phyloP scores from a whole-genome alignment of 2,113 vertebrate species.

The Myanophis thanlyinensis region DNA sequence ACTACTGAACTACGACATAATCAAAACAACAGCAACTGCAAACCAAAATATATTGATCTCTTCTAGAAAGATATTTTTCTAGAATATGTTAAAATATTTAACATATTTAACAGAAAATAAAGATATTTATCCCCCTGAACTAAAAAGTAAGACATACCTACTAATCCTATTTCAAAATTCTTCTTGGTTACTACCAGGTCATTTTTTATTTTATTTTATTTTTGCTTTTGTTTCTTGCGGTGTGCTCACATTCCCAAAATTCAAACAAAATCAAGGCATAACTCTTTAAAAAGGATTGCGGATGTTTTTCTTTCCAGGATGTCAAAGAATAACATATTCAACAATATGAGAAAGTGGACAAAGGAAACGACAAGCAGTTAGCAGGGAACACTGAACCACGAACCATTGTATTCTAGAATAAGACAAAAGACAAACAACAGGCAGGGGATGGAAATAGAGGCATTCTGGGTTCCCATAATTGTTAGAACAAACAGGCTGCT shows the following conservation, averaged over 20 bases:
- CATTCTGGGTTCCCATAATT: neutral
- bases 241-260: neutral
- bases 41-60: neutral
- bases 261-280: neutral
- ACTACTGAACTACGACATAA: neutral
- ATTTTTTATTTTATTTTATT: neutral
- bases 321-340: neutral
- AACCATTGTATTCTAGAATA: neutral
- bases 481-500: neutral
- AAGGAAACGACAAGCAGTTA: neutral
- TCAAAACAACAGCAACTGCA: neutral
- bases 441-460: too few relatives aligned
- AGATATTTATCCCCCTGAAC: neutral
- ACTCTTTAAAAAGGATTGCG: neutral
- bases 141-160: neutral
- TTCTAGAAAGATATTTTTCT: neutral
- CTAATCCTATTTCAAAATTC: neutral
- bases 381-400: neutral
- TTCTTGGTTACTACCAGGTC: neutral
- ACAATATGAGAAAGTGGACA: neutral
- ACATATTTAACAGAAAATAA: neutral
- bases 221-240: neutral
- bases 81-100: too few relatives aligned
- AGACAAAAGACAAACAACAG: neutral
- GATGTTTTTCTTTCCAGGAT: neutral